Evolutionary conservation across 2,888 invertebrate species (phyloP), one percentile per base, ranked within the genome.

Genomic region (Proisotoma minuta): DNA sequence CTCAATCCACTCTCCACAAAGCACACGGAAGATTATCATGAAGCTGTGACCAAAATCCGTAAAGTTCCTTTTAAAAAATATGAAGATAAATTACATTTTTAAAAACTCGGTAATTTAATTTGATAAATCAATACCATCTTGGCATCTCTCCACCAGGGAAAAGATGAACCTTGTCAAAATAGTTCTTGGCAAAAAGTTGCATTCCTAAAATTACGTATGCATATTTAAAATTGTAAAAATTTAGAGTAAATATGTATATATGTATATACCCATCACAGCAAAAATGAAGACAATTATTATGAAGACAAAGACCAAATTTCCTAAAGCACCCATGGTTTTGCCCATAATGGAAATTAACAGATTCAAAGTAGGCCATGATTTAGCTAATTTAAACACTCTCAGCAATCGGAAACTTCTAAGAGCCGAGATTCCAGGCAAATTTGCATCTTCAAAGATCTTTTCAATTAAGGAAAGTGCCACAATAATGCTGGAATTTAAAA

Each of bases 251-350:
- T n/a, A n/a, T n/a, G n/a, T n/a, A n/a, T n/a, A n/a, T 78, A n/a
- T n/a, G n/a, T n/a, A n/a, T n/a, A n/a, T n/a, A n/a, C 97, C 97
- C 95, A 97, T 95, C 77, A 97, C 96, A 81, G 97, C 97, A 83
- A 97, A 97, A 82, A 97, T 97, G 85, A 97, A 97, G 84, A 97
- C 94, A 83, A 97, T 96, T 83, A 97, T 97, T 81, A 91, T 93
- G 81, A 97, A 85, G 78, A 97, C 95, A 84, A 97, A 94, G 77
- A 93, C 95, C 82, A 97, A 84, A 84, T 97, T 97, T 84, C 93
- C 96, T 95, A 97, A 84, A 78, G 96, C 96, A 79, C 96, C 96
- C 84, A 97, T 90, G 73, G 97, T 96, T 82, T 93, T 87, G 77
- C 94, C 96, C 89, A 97, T 96, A 81, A 97, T 96, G 77, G 94